phyloP scores from a whole-genome alignment of 2,888 invertebrate species.

The Carpatolechia fugitivella region DNA sequence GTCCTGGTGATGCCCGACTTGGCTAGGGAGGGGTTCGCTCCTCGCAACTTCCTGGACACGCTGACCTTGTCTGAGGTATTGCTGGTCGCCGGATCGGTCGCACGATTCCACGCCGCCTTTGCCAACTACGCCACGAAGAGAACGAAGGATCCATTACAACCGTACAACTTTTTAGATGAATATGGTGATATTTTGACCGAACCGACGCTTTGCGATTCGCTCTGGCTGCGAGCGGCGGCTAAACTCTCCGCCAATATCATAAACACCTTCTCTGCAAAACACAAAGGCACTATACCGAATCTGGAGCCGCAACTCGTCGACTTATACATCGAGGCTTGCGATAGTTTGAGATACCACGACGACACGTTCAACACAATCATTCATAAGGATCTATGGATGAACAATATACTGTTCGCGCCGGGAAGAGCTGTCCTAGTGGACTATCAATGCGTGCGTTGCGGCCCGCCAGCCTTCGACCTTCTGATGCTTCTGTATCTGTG shows the following conservation, averaged over 20 bases:
- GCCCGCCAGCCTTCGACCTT: constrained; percentile 61
- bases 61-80: constrained; percentile 47
- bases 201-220: constrained; percentile 43
- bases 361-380: constrained; percentile 52
- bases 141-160: constrained; percentile 20
- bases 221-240: constrained; percentile 49
- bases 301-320: constrained; percentile 39
- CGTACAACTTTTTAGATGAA: constrained; percentile 40
- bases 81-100: constrained; percentile 40
- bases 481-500: constrained; percentile 50
- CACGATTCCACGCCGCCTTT: constrained; percentile 59
- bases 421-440: constrained; percentile 52
- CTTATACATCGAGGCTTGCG: constrained; percentile 44
- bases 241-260: constrained; percentile 49
- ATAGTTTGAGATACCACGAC: constrained; percentile 37
- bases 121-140: constrained; percentile 49
- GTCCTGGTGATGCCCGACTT: constrained; percentile 63
- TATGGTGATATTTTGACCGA: constrained; percentile 42
- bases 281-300: constrained; percentile 26
- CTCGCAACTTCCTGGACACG: constrained; percentile 31
- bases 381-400: constrained; percentile 64
- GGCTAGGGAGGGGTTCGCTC: constrained; percentile 44
- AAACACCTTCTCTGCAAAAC: constrained; percentile 44
- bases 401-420: constrained; percentile 61
- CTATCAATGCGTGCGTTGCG: constrained; percentile 58